Evolutionary conservation across 2,888 invertebrate species (phyloP), one percentile per base, ranked within the genome.

Genomic region (Ctenicera cuprea): DNA sequence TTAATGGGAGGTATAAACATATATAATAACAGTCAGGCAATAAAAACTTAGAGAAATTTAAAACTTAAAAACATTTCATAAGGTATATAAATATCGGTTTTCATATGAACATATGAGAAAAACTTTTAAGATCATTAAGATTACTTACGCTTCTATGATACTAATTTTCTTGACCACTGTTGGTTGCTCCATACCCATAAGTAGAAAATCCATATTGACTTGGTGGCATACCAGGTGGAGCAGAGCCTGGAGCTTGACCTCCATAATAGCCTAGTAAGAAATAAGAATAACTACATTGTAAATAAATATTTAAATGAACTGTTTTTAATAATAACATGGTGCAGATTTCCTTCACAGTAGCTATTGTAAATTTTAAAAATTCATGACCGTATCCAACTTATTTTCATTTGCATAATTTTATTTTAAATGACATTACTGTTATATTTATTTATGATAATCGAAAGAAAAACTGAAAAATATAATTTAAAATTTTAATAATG

Each of bases 191-290:
- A 75, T 87, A 87, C 48, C 86, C 86, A 74, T 88, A 88, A 18
- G 85, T 85, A 14, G 87, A 86, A 79, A 87, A 88, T 61, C 86
- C 85, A 74, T 88, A 88, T 64, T 86, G 86, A 52, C 85, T 85
- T 76, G 87, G 87, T 8, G 86, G 86, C 48, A 83, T 83, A 9
- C 80, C 81, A 20, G 85, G 85, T 12, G 85, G 85, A 54, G 80
- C 82, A 20, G 81, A 77, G 69, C 83, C 85, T 54, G 77, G 77
- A 2, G 83, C 81, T 77, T 86, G 87, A 20, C 81, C 85, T 41
- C 86, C 86, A 74, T 87, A 87, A 79, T 87, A 87, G 52, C 86
- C 86, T 83, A 66, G 63, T 73, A 48, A 62, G 48, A 71, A 37
- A 75, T 50, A 69, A 71, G 52, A 68, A 68, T 12, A 38, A n/a